Base-by-base conservation (phyloP, 2,797 vertebrate species). In the Choloepus didactylus region DNA sequence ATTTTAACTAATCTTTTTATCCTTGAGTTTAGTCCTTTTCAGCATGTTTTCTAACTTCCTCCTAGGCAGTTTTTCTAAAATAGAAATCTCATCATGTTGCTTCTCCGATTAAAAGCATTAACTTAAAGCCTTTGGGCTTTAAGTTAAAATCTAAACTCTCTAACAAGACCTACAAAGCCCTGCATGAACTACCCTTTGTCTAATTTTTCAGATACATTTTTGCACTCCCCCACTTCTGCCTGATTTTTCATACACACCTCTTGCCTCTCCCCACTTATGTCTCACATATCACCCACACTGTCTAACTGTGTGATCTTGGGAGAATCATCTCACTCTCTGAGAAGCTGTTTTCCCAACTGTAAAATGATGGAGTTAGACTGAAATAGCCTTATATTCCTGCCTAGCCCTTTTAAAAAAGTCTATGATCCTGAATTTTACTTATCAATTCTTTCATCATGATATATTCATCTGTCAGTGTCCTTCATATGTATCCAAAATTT, bases 101-200 rank as follows among this genome's bases (percentile, higher is more conserved):
- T 87, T 75, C 31, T 2, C 21, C 77, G 9, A 79, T 54, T 62
- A 56, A 89, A 95, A 83, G 7, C 11, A 77, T 77, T 77, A 76
- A 35, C 11, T 46, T 16, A 4, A 81, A 85, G 81, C 16, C 31
- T 69, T 67, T 89, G 77, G 19, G 51, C 75, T 89, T 91, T 44
- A 73, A 87, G 6, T 80, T 91, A 82, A 79, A 81, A 66, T 77
- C 11, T 82, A 62, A 73, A 79, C 59, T 81, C 12, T 38, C 79
- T 67, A 73, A 64, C 1, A 1, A 56, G 7, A n/a, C 19, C n/a
- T 75, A 64, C 27, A 62, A 29, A 93, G 27, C 44, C 12, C 15
- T 56, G 0, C 6, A 10, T 46, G 8, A 89, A 11, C 9, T 69
- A 79, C 3, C 0, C 25, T 85, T 89, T 80, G 56, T 67, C 38